These are phyloP conservation scores for Thunnus thynnus DNA, from an alignment of 2,113 vertebrate genomes.

Conservation along the genomic window DNA sequence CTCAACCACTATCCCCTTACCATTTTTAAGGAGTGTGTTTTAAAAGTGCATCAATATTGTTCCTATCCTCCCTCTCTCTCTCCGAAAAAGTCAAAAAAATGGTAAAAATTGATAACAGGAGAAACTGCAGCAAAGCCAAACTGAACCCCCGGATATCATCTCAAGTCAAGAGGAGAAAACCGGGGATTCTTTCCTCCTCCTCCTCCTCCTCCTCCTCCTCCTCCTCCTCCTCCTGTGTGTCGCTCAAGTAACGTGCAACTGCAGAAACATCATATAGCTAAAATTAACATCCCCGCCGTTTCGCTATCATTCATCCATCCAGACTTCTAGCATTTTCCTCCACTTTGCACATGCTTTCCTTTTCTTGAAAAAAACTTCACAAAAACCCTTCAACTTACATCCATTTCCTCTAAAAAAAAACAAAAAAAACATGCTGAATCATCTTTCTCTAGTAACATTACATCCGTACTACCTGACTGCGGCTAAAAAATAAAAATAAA, in stretches of 20 bases:
- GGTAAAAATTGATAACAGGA: slow-evolving; percentile 53
- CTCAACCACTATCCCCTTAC: slow-evolving; percentile 74
- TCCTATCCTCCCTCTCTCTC: slow-evolving; percentile 53
- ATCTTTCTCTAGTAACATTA: slow-evolving; percentile 19
- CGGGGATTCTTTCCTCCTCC: neutral
- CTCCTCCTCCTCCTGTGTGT: slow-evolving; percentile 30
- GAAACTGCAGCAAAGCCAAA: slow-evolving; percentile 52
- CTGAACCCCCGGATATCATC: slow-evolving; percentile 7
- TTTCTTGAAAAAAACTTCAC: slow-evolving; percentile 7
- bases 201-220: neutral
- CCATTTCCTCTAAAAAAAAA: slow-evolving; percentile 20
- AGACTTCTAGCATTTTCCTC: slow-evolving; percentile 26
- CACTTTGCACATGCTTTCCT: slow-evolving; percentile 51
- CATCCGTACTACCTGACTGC: slow-evolving; percentile 24
- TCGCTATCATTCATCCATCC: slow-evolving; percentile 18
- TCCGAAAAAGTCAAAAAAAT: slow-evolving; percentile 21
- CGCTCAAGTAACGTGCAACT: slow-evolving; percentile 50
- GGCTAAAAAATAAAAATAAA: neutral
- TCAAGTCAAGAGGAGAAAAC: neutral
- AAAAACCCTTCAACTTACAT: slow-evolving; percentile 40
- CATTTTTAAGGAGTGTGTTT: slow-evolving; percentile 78
- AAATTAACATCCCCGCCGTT: slow-evolving; percentile 47
- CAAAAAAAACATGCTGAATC: slow-evolving; percentile 54
- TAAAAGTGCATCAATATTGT: slow-evolving; percentile 85
- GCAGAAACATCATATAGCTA: slow-evolving; percentile 67